Base-by-base conservation (phyloP, 2,113 vertebrate genomes). In the Barbus barbus region DNA sequence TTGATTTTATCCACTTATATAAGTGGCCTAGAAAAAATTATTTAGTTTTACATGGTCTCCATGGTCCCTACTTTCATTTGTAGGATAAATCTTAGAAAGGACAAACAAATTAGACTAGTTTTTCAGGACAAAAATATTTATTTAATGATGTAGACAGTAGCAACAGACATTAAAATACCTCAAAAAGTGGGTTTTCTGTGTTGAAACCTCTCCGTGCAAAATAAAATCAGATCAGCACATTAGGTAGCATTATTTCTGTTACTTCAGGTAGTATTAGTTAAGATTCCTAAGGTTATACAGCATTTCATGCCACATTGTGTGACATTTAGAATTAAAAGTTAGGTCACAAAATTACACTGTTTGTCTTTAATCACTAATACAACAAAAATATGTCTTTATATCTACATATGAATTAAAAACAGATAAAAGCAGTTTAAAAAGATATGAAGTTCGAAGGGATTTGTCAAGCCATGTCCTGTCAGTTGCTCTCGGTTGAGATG, bases 401-500 rank as follows among this genome's bases (percentile, higher is more conserved):
- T 33, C 11, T 31, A 53, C 46, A 76, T 20, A 53, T 33, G 26
- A 76, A 33, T 53, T 53, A 41, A 41, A 22, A 71, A 41, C 48
- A 77, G 48, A 71, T n/a, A 72, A 72, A 14, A 58, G 28, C 31
- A 77, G 51, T 20, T 77, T 58, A 9, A 69, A 1, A 67, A 22
- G 26, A 18, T 20, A 2, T n/a, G n/a, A n/a, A n/a, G n/a, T n/a
- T n/a, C n/a, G n/a, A n/a, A n/a, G n/a, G n/a, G 65, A 22, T 75
- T 53, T 53, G 5, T 18, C 14, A 53, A n/a, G 22, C 24, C 13
- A 36, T 46, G 65, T 56, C 38, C 3, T 7, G 78, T 95, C 90
- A 95, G 79, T 84, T 89, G 1, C 85, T 90, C 22, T 91, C 92
- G 5, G 46, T 82, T 5, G 86, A 26, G 24, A 92, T 86, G 88